phyloP scores from a whole-genome alignment of 1,140 invertebrate genomes.

The Drosophila orosa region DNA sequence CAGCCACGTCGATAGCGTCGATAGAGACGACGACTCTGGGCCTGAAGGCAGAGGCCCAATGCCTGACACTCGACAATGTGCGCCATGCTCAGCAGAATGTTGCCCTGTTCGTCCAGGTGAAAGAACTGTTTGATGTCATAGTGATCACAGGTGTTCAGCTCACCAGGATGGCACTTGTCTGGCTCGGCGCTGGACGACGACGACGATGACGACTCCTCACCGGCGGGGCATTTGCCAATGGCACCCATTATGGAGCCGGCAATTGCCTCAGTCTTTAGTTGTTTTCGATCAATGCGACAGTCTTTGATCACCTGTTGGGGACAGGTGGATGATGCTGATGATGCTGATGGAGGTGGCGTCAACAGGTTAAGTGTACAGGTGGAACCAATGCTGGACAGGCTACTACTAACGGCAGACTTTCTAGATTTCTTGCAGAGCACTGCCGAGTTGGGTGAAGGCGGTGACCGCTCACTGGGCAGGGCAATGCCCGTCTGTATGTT shows the following conservation, averaged over 20 bases:
- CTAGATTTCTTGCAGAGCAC: conserved; percentile 55
- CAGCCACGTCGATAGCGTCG: conserved; percentile 70
- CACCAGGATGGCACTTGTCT: conserved; percentile 69
- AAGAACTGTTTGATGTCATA: conserved; percentile 84
- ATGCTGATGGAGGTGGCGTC: background rate
- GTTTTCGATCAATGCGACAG: conserved; percentile 76
- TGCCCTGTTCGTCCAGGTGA: conserved; percentile 80
- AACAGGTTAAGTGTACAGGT: background rate
- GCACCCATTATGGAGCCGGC: conserved; percentile 81
- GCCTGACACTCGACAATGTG: conserved; percentile 77
- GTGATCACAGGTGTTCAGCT: conserved; percentile 76
- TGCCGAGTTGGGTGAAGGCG: conserved; percentile 2
- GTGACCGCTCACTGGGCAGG: conserved; percentile 22
- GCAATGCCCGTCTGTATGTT: conserved; percentile 68
- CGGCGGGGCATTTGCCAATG: conserved; percentile 74
- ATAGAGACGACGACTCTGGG: conserved; percentile 70
- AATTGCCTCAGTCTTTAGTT: conserved; percentile 82
- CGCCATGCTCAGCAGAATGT: conserved; percentile 77
- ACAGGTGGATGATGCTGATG: conserved; percentile 29
- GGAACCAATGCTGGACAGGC: conserved; percentile 35
- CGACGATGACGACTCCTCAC: conserved; percentile 3
- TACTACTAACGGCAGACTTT: conserved; percentile 38
- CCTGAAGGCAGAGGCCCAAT: conserved; percentile 55
- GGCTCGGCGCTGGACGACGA: conserved; percentile 1
- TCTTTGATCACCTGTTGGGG: conserved; percentile 76